These are phyloP conservation scores for Ametastegia equiseti DNA, from an alignment of 2,888 invertebrate species.

Conservation along the genomic window DNA sequence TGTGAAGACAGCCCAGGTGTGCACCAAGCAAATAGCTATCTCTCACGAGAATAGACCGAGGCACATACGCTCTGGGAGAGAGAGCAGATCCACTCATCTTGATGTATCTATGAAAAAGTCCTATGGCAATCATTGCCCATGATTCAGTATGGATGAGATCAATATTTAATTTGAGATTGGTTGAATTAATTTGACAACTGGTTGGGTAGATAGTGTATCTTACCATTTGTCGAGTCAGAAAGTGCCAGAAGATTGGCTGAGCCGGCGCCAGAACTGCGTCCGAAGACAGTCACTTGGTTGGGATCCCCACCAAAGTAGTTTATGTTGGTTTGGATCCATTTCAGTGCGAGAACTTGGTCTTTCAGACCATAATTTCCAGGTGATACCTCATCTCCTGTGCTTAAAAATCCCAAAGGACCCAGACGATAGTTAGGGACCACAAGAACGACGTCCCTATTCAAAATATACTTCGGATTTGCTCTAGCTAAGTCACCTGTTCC, in stretches of 20 bases:
- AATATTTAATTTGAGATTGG: background rate
- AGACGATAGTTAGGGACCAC: background rate
- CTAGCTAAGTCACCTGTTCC: background rate
- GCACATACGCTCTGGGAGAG: background rate
- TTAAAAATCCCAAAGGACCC: background rate
- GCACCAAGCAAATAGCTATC: background rate
- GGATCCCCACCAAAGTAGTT: slow-evolving; percentile 1
- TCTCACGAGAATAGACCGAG: background rate
- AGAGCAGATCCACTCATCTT: background rate
- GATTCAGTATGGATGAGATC: background rate
- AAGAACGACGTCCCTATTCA: background rate
- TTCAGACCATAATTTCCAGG: slow-evolving; percentile 19
- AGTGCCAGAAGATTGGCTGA: background rate
- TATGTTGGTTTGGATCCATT: slow-evolving; percentile 6
- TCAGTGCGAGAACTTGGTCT: background rate
- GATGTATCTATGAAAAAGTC: background rate
- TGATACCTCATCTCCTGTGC: background rate
- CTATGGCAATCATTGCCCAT: background rate
- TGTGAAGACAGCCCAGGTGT: background rate
- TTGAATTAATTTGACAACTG: background rate
- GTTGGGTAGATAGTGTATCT: background rate
- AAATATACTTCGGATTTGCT: background rate
- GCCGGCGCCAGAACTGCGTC: background rate
- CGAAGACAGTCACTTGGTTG: background rate
- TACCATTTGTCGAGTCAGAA: background rate